Conservation (phyloP, 2,797 vertebrate genomes). For the Vespertilio murinus region DNA sequence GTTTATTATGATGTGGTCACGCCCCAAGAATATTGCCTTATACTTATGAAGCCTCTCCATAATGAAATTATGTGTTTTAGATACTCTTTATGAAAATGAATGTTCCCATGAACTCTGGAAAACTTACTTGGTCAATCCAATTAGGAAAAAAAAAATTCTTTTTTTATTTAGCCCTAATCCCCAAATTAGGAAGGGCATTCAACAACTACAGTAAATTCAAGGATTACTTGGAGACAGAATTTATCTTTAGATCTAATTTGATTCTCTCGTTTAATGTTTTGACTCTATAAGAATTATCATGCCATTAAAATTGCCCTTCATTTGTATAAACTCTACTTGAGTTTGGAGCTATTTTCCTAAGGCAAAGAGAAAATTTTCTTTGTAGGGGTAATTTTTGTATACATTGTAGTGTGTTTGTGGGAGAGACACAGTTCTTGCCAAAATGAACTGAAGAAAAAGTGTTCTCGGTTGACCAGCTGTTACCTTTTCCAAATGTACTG, state of each 20-base stretch:
- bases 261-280: constrained; percentile 19
- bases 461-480: not conserved
- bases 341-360: not conserved
- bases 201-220: constrained; percentile 11
- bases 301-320: not conserved
- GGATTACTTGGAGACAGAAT: not conserved
- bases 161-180: constrained; percentile 40
- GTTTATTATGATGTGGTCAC: not conserved
- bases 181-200: not conserved
- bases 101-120: not conserved
- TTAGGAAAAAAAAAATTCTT: not conserved
- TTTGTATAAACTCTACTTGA: not conserved
- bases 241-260: constrained; percentile 1
- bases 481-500: not conserved
- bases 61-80: not conserved
- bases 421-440: not conserved
- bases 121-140: not conserved
- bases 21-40: not conserved
- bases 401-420: not conserved
- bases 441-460: not conserved
- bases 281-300: constrained; percentile 16
- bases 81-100: constrained; percentile 16
- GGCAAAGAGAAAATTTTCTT: not conserved
- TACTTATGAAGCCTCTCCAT: not conserved
- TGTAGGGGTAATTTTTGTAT: not conserved